Evolutionary conservation across 2,888 invertebrate genomes (phyloP).

Genomic region (Oasisia sp.): DNA sequence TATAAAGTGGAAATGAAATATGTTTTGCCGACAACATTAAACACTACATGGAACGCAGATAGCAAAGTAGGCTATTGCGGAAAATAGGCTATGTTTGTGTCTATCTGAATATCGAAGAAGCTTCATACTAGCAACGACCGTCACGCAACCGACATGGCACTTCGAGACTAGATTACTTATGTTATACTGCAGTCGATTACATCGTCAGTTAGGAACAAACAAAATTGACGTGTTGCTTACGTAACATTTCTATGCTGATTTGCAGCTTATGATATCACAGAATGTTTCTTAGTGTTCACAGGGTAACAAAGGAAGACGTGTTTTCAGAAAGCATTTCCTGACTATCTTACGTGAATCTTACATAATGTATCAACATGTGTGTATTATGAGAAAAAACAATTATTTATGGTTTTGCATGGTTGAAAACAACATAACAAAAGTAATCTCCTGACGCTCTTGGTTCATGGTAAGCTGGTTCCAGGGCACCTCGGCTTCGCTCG

Average conservation of each 20-base stretch:
- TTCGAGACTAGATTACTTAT: not conserved
- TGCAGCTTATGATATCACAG: not conserved
- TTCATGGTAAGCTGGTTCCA: not conserved
- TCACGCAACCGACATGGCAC: not conserved
- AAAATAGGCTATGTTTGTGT: not conserved
- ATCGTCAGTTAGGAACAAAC: not conserved
- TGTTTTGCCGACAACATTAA: not conserved
- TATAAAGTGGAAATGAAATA: not conserved
- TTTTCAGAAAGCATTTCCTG: not conserved
- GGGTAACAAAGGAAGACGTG: not conserved
- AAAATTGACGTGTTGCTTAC: not conserved
- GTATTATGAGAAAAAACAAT: too few relatives aligned
- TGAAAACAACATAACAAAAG: not conserved
- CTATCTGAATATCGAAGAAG: not conserved
- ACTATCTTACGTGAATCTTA: not conserved
- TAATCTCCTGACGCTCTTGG: not conserved
- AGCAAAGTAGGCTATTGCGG: not conserved
- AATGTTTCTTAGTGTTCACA: not conserved
- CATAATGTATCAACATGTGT: not conserved
- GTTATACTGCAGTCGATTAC: not conserved
- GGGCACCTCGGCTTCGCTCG: slow-evolving; percentile 7
- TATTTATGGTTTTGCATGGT: not conserved
- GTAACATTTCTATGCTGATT: not conserved
- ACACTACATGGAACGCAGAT: not conserved
- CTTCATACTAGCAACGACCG: not conserved